Evolutionary conservation across 1,140 invertebrate species (phyloP).

Genomic region (Drosophila oshimai): DNA sequence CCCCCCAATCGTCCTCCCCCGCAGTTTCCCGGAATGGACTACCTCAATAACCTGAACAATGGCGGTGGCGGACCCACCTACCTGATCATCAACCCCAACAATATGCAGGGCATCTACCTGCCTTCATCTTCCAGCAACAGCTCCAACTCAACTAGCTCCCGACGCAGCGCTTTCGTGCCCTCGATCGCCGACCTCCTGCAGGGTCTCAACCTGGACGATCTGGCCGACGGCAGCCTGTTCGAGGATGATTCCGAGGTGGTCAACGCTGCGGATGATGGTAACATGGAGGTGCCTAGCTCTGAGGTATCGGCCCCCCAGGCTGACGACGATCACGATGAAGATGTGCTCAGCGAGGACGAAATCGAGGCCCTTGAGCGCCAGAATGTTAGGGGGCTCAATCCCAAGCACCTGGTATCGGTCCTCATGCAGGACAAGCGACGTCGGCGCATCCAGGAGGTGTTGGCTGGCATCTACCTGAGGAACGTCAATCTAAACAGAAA

Average conservation of each 20-base stretch:
- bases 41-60: background rate
- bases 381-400: conserved; percentile 34
- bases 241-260: conserved; percentile 49
- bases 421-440: conserved; percentile 62
- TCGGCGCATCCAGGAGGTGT: conserved; percentile 58
- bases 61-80: conserved; percentile 3
- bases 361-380: conserved; percentile 43
- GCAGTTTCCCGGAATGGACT: conserved; percentile 13
- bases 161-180: background rate
- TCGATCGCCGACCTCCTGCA: conserved; percentile 42
- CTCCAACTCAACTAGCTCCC: background rate
- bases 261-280: conserved; percentile 1
- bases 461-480: conserved; percentile 59
- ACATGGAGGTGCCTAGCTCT: background rate
- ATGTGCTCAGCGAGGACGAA: conserved; percentile 33
- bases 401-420: conserved; percentile 48
- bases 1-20: conserved; percentile 5
- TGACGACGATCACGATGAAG: conserved; percentile 35
- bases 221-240: conserved; percentile 22
- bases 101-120: conserved; percentile 44
- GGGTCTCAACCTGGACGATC: conserved; percentile 23
- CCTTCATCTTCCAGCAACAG: background rate
- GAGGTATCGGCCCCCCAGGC: background rate
- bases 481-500: conserved; percentile 66
- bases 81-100: conserved; percentile 61